Evolutionary conservation across 2,797 vertebrate species (phyloP).

Genomic region (Megaceryle alcyon): DNA sequence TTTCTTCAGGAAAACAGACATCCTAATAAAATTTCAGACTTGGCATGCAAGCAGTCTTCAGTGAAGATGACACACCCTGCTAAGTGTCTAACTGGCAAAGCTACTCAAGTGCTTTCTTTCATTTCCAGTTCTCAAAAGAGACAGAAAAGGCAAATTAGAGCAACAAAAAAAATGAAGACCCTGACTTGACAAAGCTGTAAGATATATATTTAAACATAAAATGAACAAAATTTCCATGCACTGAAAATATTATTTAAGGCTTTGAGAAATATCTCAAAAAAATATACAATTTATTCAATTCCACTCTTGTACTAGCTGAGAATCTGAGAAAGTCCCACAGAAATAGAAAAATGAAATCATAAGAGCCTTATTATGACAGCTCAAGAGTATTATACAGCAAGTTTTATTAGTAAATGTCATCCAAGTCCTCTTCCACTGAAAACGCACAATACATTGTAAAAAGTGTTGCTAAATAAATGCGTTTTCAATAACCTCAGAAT

Average conservation of each 20-base stretch:
- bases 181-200: not conserved
- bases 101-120: not conserved
- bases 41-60: not conserved
- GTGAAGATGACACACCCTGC: not conserved
- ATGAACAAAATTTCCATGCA: not conserved
- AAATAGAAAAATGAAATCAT: not conserved
- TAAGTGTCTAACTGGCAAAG: not conserved
- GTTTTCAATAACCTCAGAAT: not conserved
- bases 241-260: not conserved
- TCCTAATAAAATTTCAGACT: not conserved
- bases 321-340: not conserved
- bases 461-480: not conserved
- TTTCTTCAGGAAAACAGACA: conserved; percentile 5
- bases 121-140: not conserved
- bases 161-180: not conserved
- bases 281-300: not conserved
- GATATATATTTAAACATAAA: not conserved
- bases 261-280: not conserved
- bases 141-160: not conserved
- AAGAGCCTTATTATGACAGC: not conserved
- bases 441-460: not conserved
- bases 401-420: not conserved
- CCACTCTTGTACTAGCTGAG: not conserved
- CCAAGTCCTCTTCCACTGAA: not conserved
- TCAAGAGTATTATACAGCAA: not conserved